These are phyloP conservation scores for Drosophila ohnishii DNA, from an alignment of 1,140 invertebrate genomes.

Conservation along the genomic window DNA sequence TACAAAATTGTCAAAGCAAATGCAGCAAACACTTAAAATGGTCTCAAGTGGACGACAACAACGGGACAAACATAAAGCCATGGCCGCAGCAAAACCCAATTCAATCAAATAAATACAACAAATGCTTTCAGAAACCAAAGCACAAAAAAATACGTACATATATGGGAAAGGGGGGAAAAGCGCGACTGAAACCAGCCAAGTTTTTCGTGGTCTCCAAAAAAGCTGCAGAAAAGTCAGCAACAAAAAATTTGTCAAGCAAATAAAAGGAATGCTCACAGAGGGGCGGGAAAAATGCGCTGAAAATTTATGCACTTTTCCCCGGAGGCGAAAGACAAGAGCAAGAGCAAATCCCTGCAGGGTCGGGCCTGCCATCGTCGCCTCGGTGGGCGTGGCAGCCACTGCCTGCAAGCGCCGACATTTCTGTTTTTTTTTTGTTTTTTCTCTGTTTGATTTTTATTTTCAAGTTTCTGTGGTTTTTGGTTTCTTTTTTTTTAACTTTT, in stretches of 20 bases:
- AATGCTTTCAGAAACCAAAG: slow-evolving; percentile 2
- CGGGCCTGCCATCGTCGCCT: slow-evolving; percentile 21
- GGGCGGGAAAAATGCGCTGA: slow-evolving; percentile 12
- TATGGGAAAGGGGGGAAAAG: slow-evolving; percentile 2
- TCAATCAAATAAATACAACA: slow-evolving; percentile 55
- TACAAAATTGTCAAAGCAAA: slow-evolving; percentile 59
- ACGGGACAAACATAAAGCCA: slow-evolving; percentile 27
- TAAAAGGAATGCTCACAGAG: slow-evolving; percentile 21
- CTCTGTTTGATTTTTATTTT: slow-evolving; percentile 12
- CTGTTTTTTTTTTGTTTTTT: slow-evolving; percentile 11
- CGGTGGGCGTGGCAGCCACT: slow-evolving; percentile 30
- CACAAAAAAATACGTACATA: background rate
- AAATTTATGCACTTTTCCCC: slow-evolving; percentile 47
- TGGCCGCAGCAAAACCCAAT: slow-evolving; percentile 43
- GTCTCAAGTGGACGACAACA: slow-evolving; percentile 60
- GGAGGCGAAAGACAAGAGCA: slow-evolving; percentile 30
- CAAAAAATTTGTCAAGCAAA: slow-evolving; percentile 51
- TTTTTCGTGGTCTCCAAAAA: slow-evolving; percentile 43
- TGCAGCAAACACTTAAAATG: slow-evolving; percentile 72
- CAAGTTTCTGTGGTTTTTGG: slow-evolving; percentile 5
- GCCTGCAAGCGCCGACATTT: slow-evolving; percentile 24
- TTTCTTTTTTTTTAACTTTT: slow-evolving; percentile 24
- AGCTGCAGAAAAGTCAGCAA: slow-evolving; percentile 59
- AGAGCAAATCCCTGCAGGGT: slow-evolving; percentile 43
- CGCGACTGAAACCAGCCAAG: slow-evolving; percentile 35